phyloP scores from a whole-genome alignment of 2,113 vertebrate genomes.

The Lanius ludovicianus region DNA sequence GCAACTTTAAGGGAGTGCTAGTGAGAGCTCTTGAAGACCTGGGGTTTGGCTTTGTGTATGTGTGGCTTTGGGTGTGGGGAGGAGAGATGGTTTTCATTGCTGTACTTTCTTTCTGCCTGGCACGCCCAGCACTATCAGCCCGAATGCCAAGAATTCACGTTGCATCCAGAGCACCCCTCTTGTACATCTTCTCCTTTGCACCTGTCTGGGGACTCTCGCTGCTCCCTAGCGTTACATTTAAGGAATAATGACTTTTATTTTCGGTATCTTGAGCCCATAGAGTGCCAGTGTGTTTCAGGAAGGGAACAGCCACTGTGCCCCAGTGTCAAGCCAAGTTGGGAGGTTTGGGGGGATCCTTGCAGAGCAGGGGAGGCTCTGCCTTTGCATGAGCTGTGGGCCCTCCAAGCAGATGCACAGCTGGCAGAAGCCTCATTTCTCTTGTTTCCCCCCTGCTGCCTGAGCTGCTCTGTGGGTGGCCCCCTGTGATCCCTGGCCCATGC shows the following conservation, averaged over 20 bases:
- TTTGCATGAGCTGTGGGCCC: accelerated
- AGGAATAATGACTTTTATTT: neutral
- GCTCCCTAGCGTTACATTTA: neutral
- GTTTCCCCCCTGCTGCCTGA: neutral
- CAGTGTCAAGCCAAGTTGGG: neutral
- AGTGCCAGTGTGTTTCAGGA: neutral
- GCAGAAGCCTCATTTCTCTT: neutral
- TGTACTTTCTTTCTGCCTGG: neutral
- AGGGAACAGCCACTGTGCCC: neutral
- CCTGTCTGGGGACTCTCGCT: too few species aligned
- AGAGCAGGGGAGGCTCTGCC: neutral
- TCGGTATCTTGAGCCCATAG: neutral
- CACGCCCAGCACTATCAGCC: neutral
- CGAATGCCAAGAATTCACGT: accelerated
- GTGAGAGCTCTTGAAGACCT: neutral
- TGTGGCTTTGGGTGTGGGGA: neutral
- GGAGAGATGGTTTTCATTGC: neutral
- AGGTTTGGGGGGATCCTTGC: accelerated
- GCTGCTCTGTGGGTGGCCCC: neutral
- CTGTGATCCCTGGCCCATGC: accelerated
- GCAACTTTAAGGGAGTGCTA: neutral
- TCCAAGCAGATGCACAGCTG: accelerated
- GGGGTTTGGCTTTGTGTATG: neutral
- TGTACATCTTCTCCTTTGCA: neutral
- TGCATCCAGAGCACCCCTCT: neutral